Conservation (phyloP, 1,140 invertebrate species). For the Metopolophium dirhodum region DNA sequence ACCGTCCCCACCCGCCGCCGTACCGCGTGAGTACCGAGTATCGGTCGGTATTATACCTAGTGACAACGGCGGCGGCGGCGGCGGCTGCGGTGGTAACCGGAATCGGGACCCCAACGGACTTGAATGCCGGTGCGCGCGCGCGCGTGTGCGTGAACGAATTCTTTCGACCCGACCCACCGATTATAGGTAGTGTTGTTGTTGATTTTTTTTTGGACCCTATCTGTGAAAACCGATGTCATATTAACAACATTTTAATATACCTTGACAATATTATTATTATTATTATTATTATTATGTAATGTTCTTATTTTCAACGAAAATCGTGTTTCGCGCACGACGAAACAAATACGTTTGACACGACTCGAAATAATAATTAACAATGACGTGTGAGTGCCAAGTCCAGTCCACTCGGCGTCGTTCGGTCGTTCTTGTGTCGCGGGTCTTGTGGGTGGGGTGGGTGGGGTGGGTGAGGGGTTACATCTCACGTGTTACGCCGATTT, state of each 20-base stretch:
- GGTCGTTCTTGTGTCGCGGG: neutral
- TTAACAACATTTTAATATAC: no score
- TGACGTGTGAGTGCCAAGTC: neutral
- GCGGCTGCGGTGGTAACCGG: slow-evolving; percentile 28
- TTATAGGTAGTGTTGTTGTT: neutral
- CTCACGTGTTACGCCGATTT: neutral
- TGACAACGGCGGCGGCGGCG: neutral
- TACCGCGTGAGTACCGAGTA: neutral
- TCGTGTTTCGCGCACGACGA: no score
- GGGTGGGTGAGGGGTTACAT: no score
- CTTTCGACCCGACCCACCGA: neutral
- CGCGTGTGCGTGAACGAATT: neutral
- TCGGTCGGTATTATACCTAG: neutral
- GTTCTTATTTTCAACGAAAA: neutral
- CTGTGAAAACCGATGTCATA: no score
- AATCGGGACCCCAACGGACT: slow-evolving; percentile 54
- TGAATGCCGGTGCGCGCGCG: neutral
- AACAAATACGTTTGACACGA: neutral
- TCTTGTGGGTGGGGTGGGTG: neutral
- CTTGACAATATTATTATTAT: no score
- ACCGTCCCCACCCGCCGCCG: neutral
- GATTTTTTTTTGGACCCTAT: no score
- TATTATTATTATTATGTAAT: no score
- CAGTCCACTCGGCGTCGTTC: neutral
- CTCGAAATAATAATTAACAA: neutral